Base-by-base conservation (phyloP, 2,797 vertebrate genomes). In the Aselliscus stoliczkanus region DNA sequence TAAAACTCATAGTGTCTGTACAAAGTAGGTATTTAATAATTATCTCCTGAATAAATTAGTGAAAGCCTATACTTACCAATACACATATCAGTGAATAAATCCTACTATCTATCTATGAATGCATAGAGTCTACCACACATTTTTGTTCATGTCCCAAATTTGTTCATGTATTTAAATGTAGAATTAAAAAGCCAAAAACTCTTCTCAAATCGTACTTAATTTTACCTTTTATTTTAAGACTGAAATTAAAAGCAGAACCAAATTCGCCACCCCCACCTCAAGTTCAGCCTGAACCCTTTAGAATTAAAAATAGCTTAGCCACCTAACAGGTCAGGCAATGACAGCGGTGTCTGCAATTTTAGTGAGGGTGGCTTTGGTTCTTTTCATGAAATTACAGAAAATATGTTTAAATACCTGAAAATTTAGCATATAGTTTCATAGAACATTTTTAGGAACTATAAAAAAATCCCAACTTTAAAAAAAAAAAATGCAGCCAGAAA, bases 211-310 rank as follows among this genome's bases (percentile, higher is more conserved):
- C 62, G 47, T 92, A 87, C 42, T 90, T 93, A 72, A 79, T 73
- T 83, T 85, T 27, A 90, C 6, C 31, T 92, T 50, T 50, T 54
- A 90, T 47, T 82, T 90, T 37, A 76, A 85, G 54, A 79, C 1
- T 90, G 27, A 94, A 94, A 96, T 54, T 85, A 72, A 90, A 93
- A 69, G 27, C 62, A 87, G 54, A 86, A n/a, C 54, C 44, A 82
- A 90, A 64, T 81, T 88, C 31, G 39, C 42, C 34, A 83, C 44
- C 29, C 25, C 5, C 17, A 85, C 58, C 50, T 73, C 47, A 72
- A 23, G 34, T 58, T 89, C 27, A 72, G 58, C 60, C 14, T 52
- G 7, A 75, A 37, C 10, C 65, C 65, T 60, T 52, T 10, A 83
- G 47, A 90, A 84, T 80, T 96, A 93, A 93, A 94, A 96, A 73